These are phyloP conservation scores for Cistogaster globosa DNA, from an alignment of 2,888 invertebrate species.

Conservation along the genomic window DNA sequence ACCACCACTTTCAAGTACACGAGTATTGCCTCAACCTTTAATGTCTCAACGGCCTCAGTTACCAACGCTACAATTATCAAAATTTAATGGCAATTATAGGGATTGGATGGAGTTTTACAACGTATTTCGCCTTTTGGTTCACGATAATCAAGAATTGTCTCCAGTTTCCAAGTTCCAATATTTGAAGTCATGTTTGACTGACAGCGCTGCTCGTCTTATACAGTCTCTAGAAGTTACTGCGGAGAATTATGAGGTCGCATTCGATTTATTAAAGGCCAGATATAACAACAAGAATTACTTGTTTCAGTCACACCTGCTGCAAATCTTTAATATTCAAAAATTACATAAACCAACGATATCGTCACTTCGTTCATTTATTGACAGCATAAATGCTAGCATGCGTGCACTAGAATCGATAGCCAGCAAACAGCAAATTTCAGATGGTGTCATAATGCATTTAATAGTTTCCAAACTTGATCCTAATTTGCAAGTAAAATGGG, in stretches of 20 bases:
- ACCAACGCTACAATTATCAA: constrained; percentile 37
- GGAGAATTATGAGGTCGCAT: constrained; percentile 60
- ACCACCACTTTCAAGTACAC: not conserved
- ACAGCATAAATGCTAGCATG: constrained; percentile 49
- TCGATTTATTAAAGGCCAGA: constrained; percentile 31
- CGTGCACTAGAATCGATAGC: constrained; percentile 65
- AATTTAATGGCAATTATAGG: constrained; percentile 42
- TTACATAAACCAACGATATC: constrained; percentile 11
- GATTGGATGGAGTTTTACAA: constrained; percentile 63
- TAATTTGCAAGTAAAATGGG: constrained; percentile 57
- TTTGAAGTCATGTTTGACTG: constrained; percentile 51
- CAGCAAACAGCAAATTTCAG: constrained; percentile 51
- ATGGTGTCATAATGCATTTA: constrained; percentile 55
- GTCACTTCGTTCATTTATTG: not conserved
- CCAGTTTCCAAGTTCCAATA: constrained; percentile 61
- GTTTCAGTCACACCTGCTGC: constrained; percentile 32
- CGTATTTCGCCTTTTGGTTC: constrained; percentile 51
- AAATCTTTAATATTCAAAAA: constrained; percentile 46
- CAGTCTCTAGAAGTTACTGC: constrained; percentile 64
- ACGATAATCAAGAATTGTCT: constrained; percentile 47
- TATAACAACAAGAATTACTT: constrained; percentile 20
- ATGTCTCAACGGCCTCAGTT: not conserved
- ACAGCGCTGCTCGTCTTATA: constrained; percentile 29
- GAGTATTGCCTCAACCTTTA: not conserved
- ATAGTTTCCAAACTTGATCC: constrained; percentile 52